phyloP scores from a whole-genome alignment of 2,113 vertebrate genomes.

The Amphiprion ocellaris region DNA sequence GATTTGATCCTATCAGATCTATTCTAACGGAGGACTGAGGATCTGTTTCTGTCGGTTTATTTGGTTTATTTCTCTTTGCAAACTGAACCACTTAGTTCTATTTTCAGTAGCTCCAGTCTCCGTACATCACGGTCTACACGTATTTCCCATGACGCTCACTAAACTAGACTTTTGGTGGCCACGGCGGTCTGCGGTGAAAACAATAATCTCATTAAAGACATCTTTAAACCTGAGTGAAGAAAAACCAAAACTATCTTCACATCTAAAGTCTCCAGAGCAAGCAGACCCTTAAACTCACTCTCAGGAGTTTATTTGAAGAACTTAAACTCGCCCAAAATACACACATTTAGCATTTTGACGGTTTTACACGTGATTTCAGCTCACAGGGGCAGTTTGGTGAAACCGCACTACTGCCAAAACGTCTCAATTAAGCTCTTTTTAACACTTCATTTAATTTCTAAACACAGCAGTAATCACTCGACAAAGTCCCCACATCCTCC shows the following conservation, averaged over 20 bases:
- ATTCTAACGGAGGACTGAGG: no score
- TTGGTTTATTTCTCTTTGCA: no score
- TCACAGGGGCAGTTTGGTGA: conserved; percentile 12
- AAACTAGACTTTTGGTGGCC: not conserved
- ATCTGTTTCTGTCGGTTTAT: no score
- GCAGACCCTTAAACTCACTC: not conserved
- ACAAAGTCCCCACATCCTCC: conserved; percentile 55
- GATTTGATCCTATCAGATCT: no score
- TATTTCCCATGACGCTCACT: no score
- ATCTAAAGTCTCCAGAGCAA: no score
- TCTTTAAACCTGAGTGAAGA: not conserved
- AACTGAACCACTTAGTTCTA: no score
- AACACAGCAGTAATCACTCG: conserved; percentile 66
- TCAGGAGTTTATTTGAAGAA: not conserved
- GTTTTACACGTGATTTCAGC: conserved; percentile 9
- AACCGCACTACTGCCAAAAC: conserved; percentile 49
- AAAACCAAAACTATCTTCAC: not conserved
- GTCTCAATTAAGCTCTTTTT: conserved; percentile 56
- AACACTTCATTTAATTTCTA: conserved; percentile 72
- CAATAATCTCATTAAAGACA: not conserved
- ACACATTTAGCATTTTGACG: not conserved
- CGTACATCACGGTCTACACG: no score
- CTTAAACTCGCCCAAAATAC: not conserved
- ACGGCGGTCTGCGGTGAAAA: not conserved
- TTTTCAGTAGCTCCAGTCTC: no score